Conservation (phyloP, 2,888 invertebrate genomes). For the Mamestra brassicae region DNA sequence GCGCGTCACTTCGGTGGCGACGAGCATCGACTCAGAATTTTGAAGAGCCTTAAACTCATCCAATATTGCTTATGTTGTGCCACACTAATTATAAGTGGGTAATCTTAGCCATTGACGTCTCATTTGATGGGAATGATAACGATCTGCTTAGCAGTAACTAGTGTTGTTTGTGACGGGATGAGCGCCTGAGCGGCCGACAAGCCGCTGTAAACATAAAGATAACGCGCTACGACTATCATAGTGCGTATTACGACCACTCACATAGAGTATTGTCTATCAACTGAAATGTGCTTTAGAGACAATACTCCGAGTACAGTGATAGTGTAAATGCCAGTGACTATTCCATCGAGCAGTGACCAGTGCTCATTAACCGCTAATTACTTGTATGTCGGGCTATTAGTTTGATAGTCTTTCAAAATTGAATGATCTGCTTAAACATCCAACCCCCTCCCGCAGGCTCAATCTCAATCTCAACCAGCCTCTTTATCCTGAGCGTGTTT, state of each 20-base stretch:
- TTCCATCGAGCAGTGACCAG: background rate
- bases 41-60: too few species aligned
- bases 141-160: background rate
- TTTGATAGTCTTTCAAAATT: background rate
- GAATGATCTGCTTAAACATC: background rate
- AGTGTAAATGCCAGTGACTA: background rate
- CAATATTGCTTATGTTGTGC: too few species aligned
- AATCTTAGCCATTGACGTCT: background rate
- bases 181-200: background rate
- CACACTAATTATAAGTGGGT: background rate
- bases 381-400: background rate
- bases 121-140: background rate
- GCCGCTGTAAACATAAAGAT: slow-evolving; percentile 35
- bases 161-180: slow-evolving; percentile 17
- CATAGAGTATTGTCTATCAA: background rate
- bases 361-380: background rate
- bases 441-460: too few species aligned
- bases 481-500: too few species aligned
- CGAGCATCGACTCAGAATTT: too few species aligned
- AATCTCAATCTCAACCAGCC: too few species aligned
- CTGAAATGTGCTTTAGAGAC: background rate
- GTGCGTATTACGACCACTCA: background rate
- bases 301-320: too few species aligned
- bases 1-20: too few species aligned
- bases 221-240: slow-evolving; percentile 4